Evolutionary conservation across 1,140 invertebrate genomes (phyloP), one percentile per base, ranked within the genome.

Genomic region (Choristoneura fumiferana): DNA sequence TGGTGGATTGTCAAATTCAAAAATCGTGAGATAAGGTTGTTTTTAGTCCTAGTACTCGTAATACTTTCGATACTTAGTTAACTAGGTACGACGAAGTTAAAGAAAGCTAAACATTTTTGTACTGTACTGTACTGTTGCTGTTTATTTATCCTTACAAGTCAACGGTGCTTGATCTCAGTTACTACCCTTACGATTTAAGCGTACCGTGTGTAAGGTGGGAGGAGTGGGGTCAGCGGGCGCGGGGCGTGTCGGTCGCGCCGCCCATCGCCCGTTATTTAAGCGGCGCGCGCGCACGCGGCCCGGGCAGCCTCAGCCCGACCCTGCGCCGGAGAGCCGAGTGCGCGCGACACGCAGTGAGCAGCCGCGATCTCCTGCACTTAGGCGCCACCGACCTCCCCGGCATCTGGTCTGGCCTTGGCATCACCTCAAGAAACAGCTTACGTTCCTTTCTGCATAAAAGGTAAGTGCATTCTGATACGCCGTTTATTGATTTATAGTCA

Each of bases 181-280:
- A 29, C 22, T 29, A 29, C 22, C 22, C 22, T 6, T 29, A 29
- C 13, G 6, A 29, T 29, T 29, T 29, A 29, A 29, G 22, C 22
- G 22, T 29, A 29, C 22, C 22, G 22, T 29, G 22, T 29, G 22
- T 29, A 29, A 29, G 22, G 59, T 45, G 58, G 58, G 59, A 39
- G 60, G 60, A 68, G 67, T 65, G 65, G 71, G 61, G 63, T 57
- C 43, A 49, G 43, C 43, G 43, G 74, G 73, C 63, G 78, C 60
- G 74, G 69, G 72, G 81, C 73, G 78, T 71, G 78, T 61, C 60
- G 63, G 60, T 65, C 65, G 74, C 77, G 75, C 79, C 81, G 83
- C 81, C 78, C 79, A 79, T 74, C 77, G 29, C 58, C n/a, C 69
- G 18, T 55, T 37, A 39, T 45, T 14, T 57, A 83, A 79, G 71